Evolutionary conservation across 2,888 invertebrate species (phyloP).

Genomic region (Flexamia atlantica): DNA sequence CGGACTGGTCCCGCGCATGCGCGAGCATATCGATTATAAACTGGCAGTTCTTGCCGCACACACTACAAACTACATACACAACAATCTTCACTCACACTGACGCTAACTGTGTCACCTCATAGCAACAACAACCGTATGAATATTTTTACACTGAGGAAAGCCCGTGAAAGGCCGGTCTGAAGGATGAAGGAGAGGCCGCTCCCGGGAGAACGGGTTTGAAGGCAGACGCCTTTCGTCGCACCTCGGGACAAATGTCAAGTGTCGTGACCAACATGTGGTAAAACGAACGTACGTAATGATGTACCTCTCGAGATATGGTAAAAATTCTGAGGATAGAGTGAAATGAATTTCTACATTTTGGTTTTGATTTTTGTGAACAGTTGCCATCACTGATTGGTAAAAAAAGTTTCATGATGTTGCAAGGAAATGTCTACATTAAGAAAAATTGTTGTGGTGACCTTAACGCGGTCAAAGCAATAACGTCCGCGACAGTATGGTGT

Average conservation of each 20-base stretch:
- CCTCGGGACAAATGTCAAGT: neutral
- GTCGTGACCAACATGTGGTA: too few species aligned
- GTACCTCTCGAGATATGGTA: too few species aligned
- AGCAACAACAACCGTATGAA: neutral
- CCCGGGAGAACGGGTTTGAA: neutral
- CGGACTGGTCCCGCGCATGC: constrained; percentile 1
- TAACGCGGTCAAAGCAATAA: too few species aligned
- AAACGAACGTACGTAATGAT: too few species aligned
- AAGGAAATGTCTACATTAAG: too few species aligned
- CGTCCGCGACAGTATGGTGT: too few species aligned
- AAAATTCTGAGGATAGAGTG: too few species aligned
- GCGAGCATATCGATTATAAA: constrained; percentile 27
- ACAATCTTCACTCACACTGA: neutral
- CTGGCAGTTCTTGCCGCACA: constrained; percentile 34
- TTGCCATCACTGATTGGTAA: too few species aligned
- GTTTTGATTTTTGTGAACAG: too few species aligned
- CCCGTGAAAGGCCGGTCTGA: neutral
- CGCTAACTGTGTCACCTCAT: neutral
- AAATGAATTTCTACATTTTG: too few species aligned
- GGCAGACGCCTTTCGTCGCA: neutral
- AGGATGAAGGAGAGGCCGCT: neutral
- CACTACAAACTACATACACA: neutral
- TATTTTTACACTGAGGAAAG: neutral
- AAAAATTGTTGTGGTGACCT: too few species aligned
- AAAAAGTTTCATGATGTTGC: too few species aligned